A percentile compares a stretch with the other conserved stretches of the same genome.
Conservation (phyloP, 2,888 invertebrate genomes). For the Drosophila testacea region DNA sequence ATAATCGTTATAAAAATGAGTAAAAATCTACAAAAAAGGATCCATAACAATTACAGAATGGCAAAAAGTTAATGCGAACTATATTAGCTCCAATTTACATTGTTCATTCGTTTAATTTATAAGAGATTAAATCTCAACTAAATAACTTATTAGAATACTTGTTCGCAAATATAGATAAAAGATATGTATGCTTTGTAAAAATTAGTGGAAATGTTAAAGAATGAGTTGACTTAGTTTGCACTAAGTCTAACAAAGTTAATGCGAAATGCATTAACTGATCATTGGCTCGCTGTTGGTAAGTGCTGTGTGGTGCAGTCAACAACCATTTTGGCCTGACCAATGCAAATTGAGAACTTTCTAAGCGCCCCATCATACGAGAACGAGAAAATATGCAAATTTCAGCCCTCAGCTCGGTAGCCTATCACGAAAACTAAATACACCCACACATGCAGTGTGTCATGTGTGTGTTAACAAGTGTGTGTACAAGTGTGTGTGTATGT, state of each 20-base stretch:
- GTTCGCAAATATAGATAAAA: too few relatives aligned
- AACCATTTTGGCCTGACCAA: constrained; percentile 33
- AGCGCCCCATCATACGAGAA: constrained; percentile 39
- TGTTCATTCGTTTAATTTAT: too few relatives aligned
- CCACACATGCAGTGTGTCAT: constrained; percentile 26
- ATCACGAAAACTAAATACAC: constrained; percentile 71
- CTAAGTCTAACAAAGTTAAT: not conserved
- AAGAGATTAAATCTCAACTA: too few relatives aligned
- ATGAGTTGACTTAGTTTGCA: too few relatives aligned
- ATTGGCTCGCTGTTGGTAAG: not conserved
- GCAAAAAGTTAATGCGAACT: too few relatives aligned
- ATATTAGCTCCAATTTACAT: too few relatives aligned
- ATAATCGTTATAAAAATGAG: too few relatives aligned
- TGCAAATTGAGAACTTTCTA: constrained; percentile 50
- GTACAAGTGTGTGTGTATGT: constrained; percentile 17
- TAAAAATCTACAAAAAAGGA: too few relatives aligned
- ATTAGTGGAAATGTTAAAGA: too few relatives aligned
- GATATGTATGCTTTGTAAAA: too few relatives aligned
- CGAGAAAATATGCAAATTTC: constrained; percentile 63
- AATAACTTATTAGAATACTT: too few relatives aligned
- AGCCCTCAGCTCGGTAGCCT: constrained; percentile 61
- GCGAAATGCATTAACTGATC: not conserved
- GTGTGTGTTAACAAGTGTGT: constrained; percentile 27
- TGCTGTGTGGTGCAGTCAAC: not conserved
- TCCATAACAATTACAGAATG: too few relatives aligned